Conservation (phyloP, 2,113 vertebrate genomes). For the Erythrolamprus reginae region DNA sequence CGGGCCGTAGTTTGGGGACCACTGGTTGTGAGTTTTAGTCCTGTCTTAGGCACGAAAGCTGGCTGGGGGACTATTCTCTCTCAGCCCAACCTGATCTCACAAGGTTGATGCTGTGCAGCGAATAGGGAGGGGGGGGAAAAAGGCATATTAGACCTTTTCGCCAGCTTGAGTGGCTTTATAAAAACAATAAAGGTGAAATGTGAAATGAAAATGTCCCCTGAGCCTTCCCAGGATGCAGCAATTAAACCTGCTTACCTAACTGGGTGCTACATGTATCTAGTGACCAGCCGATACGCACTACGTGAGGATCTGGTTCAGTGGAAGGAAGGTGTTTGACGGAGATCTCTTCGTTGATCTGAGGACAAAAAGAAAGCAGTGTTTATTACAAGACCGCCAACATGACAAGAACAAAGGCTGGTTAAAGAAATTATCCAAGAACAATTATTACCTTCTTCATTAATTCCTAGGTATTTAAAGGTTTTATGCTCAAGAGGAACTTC, state of each 20-base stretch:
- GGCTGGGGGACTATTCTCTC: background rate
- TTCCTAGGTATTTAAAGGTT: background rate
- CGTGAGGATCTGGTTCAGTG: constrained; percentile 84
- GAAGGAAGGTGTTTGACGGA: constrained; percentile 84
- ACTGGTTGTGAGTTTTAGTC: background rate
- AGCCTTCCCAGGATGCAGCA: background rate
- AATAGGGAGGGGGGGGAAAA: background rate
- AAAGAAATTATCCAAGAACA: background rate
- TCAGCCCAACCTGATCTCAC: background rate
- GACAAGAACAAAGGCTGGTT: background rate
- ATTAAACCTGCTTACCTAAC: constrained; percentile 67
- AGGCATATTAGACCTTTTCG: background rate
- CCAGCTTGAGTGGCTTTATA: background rate
- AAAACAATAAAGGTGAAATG: background rate
- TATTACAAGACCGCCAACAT: background rate
- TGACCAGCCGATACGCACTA: constrained; percentile 88
- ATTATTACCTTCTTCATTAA: background rate
- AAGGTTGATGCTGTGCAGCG: background rate
- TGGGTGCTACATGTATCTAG: constrained; percentile 85
- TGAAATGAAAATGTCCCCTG: background rate
- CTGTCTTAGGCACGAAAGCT: background rate
- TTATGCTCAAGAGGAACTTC: background rate
- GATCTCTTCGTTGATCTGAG: constrained; percentile 86
- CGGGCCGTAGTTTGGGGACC: too few species aligned
- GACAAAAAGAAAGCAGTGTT: background rate